Conservation (phyloP, 2,888 invertebrate genomes). For the Oscheius sp. region DNA sequence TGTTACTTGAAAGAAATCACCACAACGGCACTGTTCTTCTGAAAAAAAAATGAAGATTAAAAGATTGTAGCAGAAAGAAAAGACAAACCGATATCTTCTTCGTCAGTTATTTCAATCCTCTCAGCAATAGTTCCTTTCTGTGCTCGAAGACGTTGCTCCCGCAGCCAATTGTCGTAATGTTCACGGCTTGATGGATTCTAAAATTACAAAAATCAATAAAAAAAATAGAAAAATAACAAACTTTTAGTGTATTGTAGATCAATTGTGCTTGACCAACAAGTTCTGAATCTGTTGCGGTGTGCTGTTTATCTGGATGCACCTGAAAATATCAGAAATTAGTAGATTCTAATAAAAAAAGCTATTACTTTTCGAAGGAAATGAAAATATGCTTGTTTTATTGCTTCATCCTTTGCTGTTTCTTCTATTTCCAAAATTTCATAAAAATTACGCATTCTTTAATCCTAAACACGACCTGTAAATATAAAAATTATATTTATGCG, state of each 20-base stretch:
- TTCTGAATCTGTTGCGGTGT: constrained; percentile 27
- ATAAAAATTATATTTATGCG: too few relatives aligned
- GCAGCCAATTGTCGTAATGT: constrained; percentile 64
- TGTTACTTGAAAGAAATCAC: constrained; percentile 50
- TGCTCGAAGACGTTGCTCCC: constrained; percentile 66
- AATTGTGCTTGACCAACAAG: constrained; percentile 23
- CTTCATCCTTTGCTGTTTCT: constrained; percentile 44
- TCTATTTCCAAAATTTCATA: constrained; percentile 62
- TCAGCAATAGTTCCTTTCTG: constrained; percentile 61
- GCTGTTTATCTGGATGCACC: constrained; percentile 66
- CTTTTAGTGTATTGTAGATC: constrained; percentile 44
- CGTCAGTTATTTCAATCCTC: constrained; percentile 46
- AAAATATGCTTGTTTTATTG: constrained; percentile 67
- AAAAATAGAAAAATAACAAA: too few relatives aligned
- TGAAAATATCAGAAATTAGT: constrained; percentile 29
- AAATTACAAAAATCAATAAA: too few relatives aligned
- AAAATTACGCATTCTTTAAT: constrained; percentile 61
- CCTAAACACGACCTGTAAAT: too few relatives aligned
- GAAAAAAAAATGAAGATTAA: too few relatives aligned
- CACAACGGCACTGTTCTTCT: constrained; percentile 60
- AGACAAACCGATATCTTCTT: constrained; percentile 25
- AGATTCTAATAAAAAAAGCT: constrained; percentile 21
- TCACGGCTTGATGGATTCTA: constrained; percentile 12
- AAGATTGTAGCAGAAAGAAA: too few relatives aligned
- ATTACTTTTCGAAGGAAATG: constrained; percentile 48